Evolutionary conservation across 1,140 invertebrate genomes (phyloP).

Genomic region (Rhopalosiphum padi): DNA sequence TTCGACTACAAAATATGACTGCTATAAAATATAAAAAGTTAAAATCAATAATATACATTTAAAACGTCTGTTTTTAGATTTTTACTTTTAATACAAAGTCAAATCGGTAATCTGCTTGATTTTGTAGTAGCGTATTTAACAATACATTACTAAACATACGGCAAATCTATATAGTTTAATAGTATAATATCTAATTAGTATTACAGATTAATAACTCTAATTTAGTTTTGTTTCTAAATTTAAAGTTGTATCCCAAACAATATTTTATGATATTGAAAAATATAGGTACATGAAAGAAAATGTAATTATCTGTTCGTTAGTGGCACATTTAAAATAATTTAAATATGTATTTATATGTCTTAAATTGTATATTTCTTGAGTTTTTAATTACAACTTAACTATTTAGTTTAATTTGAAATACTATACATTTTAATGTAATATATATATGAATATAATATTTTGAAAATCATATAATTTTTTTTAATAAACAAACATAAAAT

Average conservation of each 20-base stretch:
- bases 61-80: background rate
- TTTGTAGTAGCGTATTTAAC: background rate
- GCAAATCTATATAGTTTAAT: background rate
- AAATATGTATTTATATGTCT: background rate
- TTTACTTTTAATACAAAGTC: background rate
- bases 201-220: background rate
- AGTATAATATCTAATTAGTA: background rate
- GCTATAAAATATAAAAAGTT: conserved; percentile 16
- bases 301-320: background rate
- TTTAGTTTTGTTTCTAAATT: background rate
- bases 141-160: background rate
- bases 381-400: background rate
- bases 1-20: conserved; percentile 28
- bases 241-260: background rate
- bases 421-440: background rate
- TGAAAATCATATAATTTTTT: background rate
- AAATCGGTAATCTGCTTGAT: background rate
- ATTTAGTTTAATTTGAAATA: conserved; percentile 2
- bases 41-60: conserved; percentile 34
- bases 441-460: background rate
- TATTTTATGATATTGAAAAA: background rate
- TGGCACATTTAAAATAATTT: background rate
- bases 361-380: background rate
- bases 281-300: too few species aligned
- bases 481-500: background rate